A percentile compares a stretch with the other conserved stretches of the same genome.
Conservation (phyloP, 2,888 invertebrate genomes). For the Tromatobia lineatoria region DNA sequence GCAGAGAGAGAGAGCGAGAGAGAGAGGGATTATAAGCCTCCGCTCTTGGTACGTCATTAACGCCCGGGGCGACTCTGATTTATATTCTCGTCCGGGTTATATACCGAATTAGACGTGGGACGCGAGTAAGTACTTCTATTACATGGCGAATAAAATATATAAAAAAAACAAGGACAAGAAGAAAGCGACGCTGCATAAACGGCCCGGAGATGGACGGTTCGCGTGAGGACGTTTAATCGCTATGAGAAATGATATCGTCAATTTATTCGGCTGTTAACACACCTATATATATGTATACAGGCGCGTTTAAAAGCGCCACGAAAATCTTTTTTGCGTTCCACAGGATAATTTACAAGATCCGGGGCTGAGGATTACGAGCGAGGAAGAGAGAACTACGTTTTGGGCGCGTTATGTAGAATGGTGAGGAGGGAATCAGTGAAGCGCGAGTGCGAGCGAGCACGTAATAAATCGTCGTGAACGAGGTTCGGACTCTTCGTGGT, state of each 20-base stretch:
- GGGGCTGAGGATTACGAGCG: slow-evolving; percentile 45
- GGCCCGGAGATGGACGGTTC: slow-evolving; percentile 22
- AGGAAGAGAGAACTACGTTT: slow-evolving; percentile 25
- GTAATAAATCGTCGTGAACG: slow-evolving; percentile 65
- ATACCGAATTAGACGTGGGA: slow-evolving; percentile 62
- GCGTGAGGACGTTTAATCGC: slow-evolving; percentile 2
- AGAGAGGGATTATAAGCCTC: slow-evolving; percentile 56
- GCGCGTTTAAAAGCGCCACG: slow-evolving; percentile 54
- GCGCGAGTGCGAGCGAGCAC: slow-evolving; percentile 47
- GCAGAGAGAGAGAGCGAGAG: slow-evolving; percentile 27
- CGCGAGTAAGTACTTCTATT: slow-evolving; percentile 32
- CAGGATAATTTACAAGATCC: slow-evolving; percentile 60
- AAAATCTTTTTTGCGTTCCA: slow-evolving; percentile 29
- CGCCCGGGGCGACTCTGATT: slow-evolving; percentile 64
- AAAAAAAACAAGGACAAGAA: background rate
- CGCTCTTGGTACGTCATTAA: slow-evolving; percentile 64
- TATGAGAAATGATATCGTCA: slow-evolving; percentile 38
- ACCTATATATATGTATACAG: background rate
- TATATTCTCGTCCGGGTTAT: slow-evolving; percentile 65
- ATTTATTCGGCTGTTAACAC: slow-evolving; percentile 51
- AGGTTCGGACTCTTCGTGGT: slow-evolving; percentile 68
- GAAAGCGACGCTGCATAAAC: background rate
- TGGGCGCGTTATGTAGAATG: slow-evolving; percentile 9
- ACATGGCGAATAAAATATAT: slow-evolving; percentile 16
- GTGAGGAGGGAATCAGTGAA: background rate